Percentiles rank a stretch among this genome's conserved stretches.
Conservation (phyloP, 2,113 vertebrate genomes). For the Myotis lucifugus region DNA sequence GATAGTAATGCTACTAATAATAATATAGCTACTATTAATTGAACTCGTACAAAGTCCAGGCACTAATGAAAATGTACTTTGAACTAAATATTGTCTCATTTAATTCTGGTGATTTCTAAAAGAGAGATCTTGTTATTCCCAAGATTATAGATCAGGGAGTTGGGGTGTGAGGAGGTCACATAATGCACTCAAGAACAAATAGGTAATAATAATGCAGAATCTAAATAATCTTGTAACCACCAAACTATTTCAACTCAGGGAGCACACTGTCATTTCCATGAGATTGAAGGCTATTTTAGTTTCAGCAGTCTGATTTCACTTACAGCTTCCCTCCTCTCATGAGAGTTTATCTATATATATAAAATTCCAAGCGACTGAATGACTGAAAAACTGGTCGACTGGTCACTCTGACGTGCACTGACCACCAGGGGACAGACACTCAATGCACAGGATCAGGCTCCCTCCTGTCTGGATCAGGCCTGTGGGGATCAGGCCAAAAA, state of each 20-base stretch:
- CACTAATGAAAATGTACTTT: neutral
- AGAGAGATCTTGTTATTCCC: neutral
- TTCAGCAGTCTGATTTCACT: constrained; percentile 13
- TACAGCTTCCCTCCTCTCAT: neutral
- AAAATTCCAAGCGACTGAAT: no score
- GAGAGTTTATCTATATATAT: neutral
- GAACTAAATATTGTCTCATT: constrained; percentile 3
- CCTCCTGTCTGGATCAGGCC: no score
- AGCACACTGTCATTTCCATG: neutral
- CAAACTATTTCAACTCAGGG: constrained; percentile 1
- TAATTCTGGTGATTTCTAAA: neutral
- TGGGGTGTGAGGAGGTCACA: neutral
- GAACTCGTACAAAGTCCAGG: neutral
- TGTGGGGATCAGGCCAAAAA: no score
- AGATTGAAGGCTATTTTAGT: neutral
- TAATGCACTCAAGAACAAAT: neutral
- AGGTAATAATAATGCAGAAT: neutral
- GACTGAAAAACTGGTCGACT: no score
- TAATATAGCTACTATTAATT: neutral
- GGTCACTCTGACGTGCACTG: no score
- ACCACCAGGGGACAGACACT: no score
- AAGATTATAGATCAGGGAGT: neutral
- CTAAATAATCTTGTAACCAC: neutral
- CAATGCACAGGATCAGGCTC: no score
- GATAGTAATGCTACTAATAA: neutral